A percentile compares a stretch with the other conserved stretches of the same genome.
phyloP scores from a whole-genome alignment of 1,140 invertebrate species.

The Drosophila jambulina region DNA sequence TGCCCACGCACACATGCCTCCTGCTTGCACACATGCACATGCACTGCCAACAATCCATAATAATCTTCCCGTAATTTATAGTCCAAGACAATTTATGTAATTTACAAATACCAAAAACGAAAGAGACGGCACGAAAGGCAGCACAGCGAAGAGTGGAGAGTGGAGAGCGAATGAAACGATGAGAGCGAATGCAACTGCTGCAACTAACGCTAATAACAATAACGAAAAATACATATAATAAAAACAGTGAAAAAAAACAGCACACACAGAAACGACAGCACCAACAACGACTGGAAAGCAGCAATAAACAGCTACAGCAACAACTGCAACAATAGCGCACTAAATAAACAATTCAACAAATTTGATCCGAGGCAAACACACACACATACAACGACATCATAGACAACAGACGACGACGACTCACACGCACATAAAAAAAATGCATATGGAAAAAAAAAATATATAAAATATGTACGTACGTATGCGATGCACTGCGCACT shows the following conservation, averaged over 20 bases:
- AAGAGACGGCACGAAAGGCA: slow-evolving; percentile 63
- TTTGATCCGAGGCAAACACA: slow-evolving; percentile 80
- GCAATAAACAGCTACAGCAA: slow-evolving; percentile 58
- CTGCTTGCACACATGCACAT: slow-evolving; percentile 14
- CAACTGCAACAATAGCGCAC: slow-evolving; percentile 65
- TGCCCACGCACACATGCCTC: slow-evolving; percentile 16
- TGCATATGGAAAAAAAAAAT: slow-evolving; percentile 74
- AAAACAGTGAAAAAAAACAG: slow-evolving; percentile 22
- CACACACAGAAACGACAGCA: slow-evolving; percentile 40
- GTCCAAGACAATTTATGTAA: slow-evolving; percentile 84
- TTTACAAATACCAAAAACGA: slow-evolving; percentile 82
- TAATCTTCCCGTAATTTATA: slow-evolving; percentile 84
- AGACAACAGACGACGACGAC: slow-evolving; percentile 56
- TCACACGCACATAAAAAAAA: slow-evolving; percentile 73
- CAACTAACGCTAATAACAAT: slow-evolving; percentile 80
- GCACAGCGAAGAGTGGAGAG: slow-evolving; percentile 11
- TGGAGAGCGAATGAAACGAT: slow-evolving; percentile 30
- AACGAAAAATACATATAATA: slow-evolving; percentile 61
- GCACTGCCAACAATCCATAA: slow-evolving; percentile 74
- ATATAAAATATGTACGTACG: slow-evolving; percentile 14
- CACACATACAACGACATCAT: slow-evolving; percentile 39
- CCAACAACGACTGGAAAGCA: slow-evolving; percentile 42
- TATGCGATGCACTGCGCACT: slow-evolving; percentile 39
- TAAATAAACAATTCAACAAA: slow-evolving; percentile 85
- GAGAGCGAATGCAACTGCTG: slow-evolving; percentile 62